Base-by-base conservation (phyloP, 2,888 invertebrate species). In the Lithophane socia region DNA sequence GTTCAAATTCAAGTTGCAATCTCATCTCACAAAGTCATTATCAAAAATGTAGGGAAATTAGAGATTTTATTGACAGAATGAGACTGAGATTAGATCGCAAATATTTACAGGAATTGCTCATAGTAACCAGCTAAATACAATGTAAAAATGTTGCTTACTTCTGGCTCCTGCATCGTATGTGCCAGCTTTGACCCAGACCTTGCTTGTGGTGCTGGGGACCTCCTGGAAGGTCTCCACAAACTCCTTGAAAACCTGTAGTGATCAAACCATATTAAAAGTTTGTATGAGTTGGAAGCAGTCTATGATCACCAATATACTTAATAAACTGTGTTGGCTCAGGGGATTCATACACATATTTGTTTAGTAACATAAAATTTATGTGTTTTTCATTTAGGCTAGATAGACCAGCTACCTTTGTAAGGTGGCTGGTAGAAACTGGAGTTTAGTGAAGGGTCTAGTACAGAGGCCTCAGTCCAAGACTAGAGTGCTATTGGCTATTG, bases 141-240 rank as follows among this genome's bases (percentile, higher is more conserved):
- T 49, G 24, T 66, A 56, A 24, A 13, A 56, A 29, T 47, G 9
- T 37, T 44, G 95, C 97, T 97, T 96, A 98, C 99, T 98, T 97
- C 99, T 97, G 83, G 98, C 98, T 47, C 99, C 99, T 70, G 99
- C 99, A 97, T 99, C 99, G 91, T 99, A 99, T 1, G 99, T 99
- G 73, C 99, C 99, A 77, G 99, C 99, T 95, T 99, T 99, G 10
- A 99, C 98, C 99, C 99, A 99, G 64, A 99, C 98, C 96, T 99
- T 99, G 8, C 98, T 97, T 24, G 98, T 98, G 68, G 97, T 97
- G 73, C 97, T 97, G 0, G 98, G 98, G 0, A 98, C 97, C 88
- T 99, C 99, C 97, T 99, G 99, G 95, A 99, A 99, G 12, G 99
- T 99, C 87, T 99, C 99, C 64, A 99, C 99, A 97, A 99, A 99